Base-by-base conservation (phyloP, 53 echinoderm and acorn worm genomes). In the Paracentrotus lividus region DNA sequence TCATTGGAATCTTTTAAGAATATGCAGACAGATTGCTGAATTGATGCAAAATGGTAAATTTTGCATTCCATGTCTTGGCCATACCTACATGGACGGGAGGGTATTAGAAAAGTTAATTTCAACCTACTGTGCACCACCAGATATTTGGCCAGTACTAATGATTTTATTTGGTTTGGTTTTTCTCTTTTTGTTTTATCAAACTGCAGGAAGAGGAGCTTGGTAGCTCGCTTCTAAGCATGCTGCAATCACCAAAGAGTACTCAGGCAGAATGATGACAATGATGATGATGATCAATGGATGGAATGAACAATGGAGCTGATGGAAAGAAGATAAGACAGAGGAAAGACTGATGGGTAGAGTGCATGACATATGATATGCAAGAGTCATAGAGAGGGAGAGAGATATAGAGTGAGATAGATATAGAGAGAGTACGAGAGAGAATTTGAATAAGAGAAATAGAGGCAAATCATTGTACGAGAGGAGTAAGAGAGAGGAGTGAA, bases 181-280 rank as follows among this genome's bases (percentile, higher is more conserved):
- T 44, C 13, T 51, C 31, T 51, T 87, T 0, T 27, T 32, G 44
- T 51, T 51, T 53, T 36, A 55, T 14, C 0, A 45, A 26, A 5
- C 7, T 24, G 20, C 95, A 98, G 97, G 99, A 98, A 13, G 99
- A 98, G 93, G 99, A 96, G 23, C 95, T 98, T 8, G 99, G 99
- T 6, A 98, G 99, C 34, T 94, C 99, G 15, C 93, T 98, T 15
- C 96, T 97, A n/a, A 93, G 94, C 58, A 95, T 95, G 81, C 92
- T 98, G 24, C 95, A 96, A 18, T 86, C 86, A 86, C 53, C 81
- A 47, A 81, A 81, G 81, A 81, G n/a, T 14, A n/a, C 86, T 34
- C 55, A 54, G 3, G 36, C 86, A 34, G 86, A 86, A n/a, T 86
- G 86, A 86, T 56, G 81, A 8, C 8, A 18, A 16, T 21, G 13